Evolutionary conservation across 2,797 vertebrate species (phyloP), one percentile per base, ranked within the genome.

Genomic region (Phoeniculus purpureus): DNA sequence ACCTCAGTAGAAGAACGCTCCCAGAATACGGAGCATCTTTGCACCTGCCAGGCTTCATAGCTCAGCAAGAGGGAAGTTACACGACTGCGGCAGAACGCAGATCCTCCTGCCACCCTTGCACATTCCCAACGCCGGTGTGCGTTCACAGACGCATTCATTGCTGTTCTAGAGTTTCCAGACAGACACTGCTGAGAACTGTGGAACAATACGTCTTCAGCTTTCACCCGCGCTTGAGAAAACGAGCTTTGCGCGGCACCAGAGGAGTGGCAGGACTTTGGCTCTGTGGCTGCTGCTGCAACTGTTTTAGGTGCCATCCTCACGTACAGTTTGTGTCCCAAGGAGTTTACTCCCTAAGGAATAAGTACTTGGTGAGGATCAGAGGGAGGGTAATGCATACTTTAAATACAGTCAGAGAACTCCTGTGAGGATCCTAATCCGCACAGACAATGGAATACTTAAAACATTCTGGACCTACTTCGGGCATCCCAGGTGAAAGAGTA

Each of bases 371-470:
- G 32, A 85, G 48, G 25, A 73, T 70, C 37, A 82, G 75, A 74
- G 16, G 9, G 59, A 87, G 52, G 18, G 27, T 34, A 72, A 85
- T 48, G 16, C 54, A 58, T 90, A 72, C 77, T 75, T 87, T 60
- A 93, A 81, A 78, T 58, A 67, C 34, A 66, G 85, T 85, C 26
- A 9, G 31, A 82, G 31, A 83, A 93, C 76, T 94, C 34, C 56
- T 81, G 11, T 54, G 56, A 85, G 73, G 45, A 47, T 85, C 61
- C 21, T 75, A 18, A 67, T 84, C n/a, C 67, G 31, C 81, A 15
- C 73, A 16, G 72, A 72, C n/a, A 9, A 45, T 32, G 23, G 27
- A 90, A 60, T 77, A 85, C 47, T 76, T 83, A 50, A 87, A 94
- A 79, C 56, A 73, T 60, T 81, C 55, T 78, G 34, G 45, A 22